phyloP scores from a whole-genome alignment of 2,888 invertebrate species.

The Trissoscelio sp. region DNA sequence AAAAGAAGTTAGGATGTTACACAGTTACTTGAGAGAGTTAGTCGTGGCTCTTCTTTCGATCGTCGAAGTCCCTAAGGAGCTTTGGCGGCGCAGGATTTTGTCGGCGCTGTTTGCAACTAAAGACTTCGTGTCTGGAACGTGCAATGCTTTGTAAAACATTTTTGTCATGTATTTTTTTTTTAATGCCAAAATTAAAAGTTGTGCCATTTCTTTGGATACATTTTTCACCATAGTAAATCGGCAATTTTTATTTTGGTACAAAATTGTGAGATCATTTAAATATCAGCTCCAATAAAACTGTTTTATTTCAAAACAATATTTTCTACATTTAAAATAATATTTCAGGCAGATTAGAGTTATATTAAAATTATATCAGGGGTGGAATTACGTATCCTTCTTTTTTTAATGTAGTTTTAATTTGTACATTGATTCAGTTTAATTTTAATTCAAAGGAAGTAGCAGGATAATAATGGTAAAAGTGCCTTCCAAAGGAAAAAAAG shows the following conservation, averaged over 20 bases:
- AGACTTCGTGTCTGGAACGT: constrained; percentile 60
- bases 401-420: no score
- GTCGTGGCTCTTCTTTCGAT: constrained; percentile 65
- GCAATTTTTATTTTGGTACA: background rate
- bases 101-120: constrained; percentile 57
- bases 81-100: constrained; percentile 58
- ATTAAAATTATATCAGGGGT: no score
- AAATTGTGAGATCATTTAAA: background rate
- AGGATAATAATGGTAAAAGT: no score
- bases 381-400: no score
- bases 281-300: no score
- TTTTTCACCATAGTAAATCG: constrained; percentile 2
- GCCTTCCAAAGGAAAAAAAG: no score
- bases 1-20: constrained; percentile 61
- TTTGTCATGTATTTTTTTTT: constrained; percentile 21
- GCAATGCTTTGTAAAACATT: constrained; percentile 48
- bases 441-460: no score
- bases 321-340: no score
- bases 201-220: background rate
- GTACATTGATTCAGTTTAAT: no score
- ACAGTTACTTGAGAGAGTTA: constrained; percentile 65
- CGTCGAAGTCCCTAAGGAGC: constrained; percentile 68
- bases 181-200: constrained; percentile 39
- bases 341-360: no score
- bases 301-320: no score